Evolutionary conservation across 2,888 invertebrate species (phyloP), one percentile per base, ranked within the genome.

Genomic region (Acrobasis consociella): DNA sequence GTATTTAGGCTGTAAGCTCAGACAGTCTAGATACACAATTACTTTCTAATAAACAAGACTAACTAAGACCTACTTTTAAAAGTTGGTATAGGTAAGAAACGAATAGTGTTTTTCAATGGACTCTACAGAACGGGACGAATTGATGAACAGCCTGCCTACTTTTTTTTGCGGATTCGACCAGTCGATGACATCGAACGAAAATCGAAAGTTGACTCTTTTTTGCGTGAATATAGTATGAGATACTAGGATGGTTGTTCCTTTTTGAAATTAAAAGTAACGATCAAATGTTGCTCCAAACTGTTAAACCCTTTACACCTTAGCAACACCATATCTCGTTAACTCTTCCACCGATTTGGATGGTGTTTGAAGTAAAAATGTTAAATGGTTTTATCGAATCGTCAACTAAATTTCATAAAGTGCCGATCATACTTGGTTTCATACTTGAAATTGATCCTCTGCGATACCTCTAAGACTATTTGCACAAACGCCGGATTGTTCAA

Each of bases 161-260:
- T 31, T n/a, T 52, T 60, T 53, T 64, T 67, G 69, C 63, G 56
- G 68, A 71, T 67, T 69, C 72, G 66, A 62, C 62, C 64, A 64
- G 62, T 65, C 69, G 72, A 80, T 87, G 88, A 87, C 84, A 85
- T 89, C 87, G 86, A 74, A 77, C 58, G 69, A 76, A 85, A 87
- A 89, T 83, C 83, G 89, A 89, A 89, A 89, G 89, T 85, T 73
- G 68, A 64, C 68, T 72, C 67, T 69, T 71, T 72, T 72, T 72
- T 64, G 55, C 37, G 10, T 16, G 5, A 22, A 52, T 7, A 17
- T 13, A 52, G 17, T 22, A 9, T 15, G 10, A 37, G 49, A 58
- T n/a, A 49, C 16, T 16, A 8, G n/a, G 9, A 15, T 11, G 11
- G 16, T 16, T 22, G 22, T 22, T 22, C 3, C 3, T 22, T 22